A percentile compares a stretch with the other conserved stretches of the same genome.
Evolutionary conservation across 2,113 vertebrate species (phyloP).

Genomic region (Bettongia penicillata): DNA sequence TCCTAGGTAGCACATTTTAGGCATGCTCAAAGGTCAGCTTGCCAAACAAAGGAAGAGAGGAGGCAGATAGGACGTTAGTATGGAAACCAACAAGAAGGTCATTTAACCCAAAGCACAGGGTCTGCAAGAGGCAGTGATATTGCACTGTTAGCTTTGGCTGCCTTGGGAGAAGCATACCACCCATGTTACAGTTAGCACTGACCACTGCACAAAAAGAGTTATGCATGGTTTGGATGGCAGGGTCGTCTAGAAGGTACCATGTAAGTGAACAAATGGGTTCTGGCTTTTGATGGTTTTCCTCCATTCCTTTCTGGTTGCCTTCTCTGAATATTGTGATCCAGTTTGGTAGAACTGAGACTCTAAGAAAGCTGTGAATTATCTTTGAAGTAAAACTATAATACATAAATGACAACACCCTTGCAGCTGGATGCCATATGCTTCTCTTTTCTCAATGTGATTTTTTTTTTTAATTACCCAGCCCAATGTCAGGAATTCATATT

Average conservation of each 20-base stretch:
- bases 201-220: background rate
- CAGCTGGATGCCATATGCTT: background rate
- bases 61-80: background rate
- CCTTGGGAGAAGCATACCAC: background rate
- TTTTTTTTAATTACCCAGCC: too few relatives aligned
- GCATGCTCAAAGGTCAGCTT: background rate
- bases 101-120: background rate
- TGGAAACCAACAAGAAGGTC: background rate
- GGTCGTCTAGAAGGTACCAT: background rate
- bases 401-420: background rate
- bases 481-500: background rate
- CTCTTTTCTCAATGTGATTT: background rate
- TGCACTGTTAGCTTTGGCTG: background rate
- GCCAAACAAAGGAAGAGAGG: background rate
- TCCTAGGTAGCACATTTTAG: background rate
- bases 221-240: background rate
- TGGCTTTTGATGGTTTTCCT: background rate
- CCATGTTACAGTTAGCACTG: background rate
- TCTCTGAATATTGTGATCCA: background rate
- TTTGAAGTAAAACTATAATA: background rate
- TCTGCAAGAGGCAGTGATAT: background rate
- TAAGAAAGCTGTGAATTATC: background rate
- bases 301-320: background rate
- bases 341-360: background rate
- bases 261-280: background rate